Evolutionary conservation across 2,113 vertebrate species (phyloP), one percentile per base, ranked within the genome.

Genomic region (Spheniscus mendiculus): DNA sequence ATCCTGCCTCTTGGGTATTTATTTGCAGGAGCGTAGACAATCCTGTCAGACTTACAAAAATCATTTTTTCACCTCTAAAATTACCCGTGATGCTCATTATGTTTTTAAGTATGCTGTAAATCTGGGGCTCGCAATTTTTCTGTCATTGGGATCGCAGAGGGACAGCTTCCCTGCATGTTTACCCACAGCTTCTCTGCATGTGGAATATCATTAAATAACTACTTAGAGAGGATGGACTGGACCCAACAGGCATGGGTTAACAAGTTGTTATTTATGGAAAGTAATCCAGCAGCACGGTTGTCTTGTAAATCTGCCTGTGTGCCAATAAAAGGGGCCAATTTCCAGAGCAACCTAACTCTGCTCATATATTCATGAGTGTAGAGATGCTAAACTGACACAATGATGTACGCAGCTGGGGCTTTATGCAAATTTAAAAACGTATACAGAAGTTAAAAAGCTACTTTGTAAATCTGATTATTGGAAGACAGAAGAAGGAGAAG

Each of bases 251-350:
- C 55, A 5, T 32, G 47, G 45, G 44, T 58, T 84, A 84, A 89
- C 72, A 91, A 82, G 52, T 93, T 72, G 12, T 91, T 87, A 62
- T 79, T 91, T 95, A n/a, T 56, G 89, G 87, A 66, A 55, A 58
- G 71, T 77, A 67, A 85, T 83, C 88, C 53, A 92, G 93, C 89
- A 92, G 77, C 2, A 0, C 25, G 11, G 40, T 91, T 95, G 61
- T 91, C 87, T 91, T 92, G 40, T 6, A 23, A 90, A 92, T 92
- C 95, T 93, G 74, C 93, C 91, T 88, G 3, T 89, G 76, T 97
- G 96, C 90, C 97, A 87, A 47, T 84, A 92, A 96, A 96, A 74
- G 34, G 27, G 86, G 61, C 82, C 52, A 59, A 74, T 95, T 92
- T 95, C 72, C 90, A 81, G 47, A 71, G 55, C 52, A 74, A 17